phyloP scores from a whole-genome alignment of 2,113 vertebrate species.

The Archocentrus centrarchus region DNA sequence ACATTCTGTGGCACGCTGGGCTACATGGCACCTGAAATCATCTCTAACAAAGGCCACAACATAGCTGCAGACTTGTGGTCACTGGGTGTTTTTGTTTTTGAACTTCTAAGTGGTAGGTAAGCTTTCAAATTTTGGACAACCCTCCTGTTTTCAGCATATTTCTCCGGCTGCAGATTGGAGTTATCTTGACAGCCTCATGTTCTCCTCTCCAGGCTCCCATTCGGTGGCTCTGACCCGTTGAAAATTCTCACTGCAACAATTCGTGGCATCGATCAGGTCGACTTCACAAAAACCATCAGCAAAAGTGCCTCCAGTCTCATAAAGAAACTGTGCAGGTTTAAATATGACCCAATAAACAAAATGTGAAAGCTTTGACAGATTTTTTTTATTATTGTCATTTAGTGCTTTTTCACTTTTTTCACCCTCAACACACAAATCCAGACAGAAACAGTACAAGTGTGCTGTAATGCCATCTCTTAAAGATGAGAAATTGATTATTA shows the following conservation, averaged over 20 bases:
- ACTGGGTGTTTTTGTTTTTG: slow-evolving; percentile 81
- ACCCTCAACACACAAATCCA: slow-evolving; percentile 2
- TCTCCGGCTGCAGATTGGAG: background rate
- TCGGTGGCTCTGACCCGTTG: slow-evolving; percentile 71
- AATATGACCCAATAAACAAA: background rate
- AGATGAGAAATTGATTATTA: slow-evolving; percentile 20
- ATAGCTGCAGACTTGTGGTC: slow-evolving; percentile 79
- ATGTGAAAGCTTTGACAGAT: background rate
- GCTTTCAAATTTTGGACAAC: slow-evolving; percentile 5
- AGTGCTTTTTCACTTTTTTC: background rate
- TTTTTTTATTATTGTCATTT: background rate
- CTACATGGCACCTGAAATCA: slow-evolving; percentile 83
- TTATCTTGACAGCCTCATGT: background rate
- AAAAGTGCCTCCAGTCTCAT: slow-evolving; percentile 76
- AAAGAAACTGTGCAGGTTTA: slow-evolving; percentile 82
- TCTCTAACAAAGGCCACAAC: slow-evolving; percentile 78
- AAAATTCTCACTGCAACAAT: slow-evolving; percentile 73
- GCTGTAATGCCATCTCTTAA: slow-evolving; percentile 11
- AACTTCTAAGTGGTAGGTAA: slow-evolving; percentile 80
- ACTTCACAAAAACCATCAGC: slow-evolving; percentile 80
- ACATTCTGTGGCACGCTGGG: slow-evolving; percentile 82
- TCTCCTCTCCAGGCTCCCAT: slow-evolving; percentile 75
- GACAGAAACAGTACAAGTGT: background rate
- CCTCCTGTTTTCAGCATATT: background rate
- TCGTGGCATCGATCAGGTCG: slow-evolving; percentile 77